Evolutionary conservation across 2,113 vertebrate genomes (phyloP).

Genomic region (Prunella himalayana): DNA sequence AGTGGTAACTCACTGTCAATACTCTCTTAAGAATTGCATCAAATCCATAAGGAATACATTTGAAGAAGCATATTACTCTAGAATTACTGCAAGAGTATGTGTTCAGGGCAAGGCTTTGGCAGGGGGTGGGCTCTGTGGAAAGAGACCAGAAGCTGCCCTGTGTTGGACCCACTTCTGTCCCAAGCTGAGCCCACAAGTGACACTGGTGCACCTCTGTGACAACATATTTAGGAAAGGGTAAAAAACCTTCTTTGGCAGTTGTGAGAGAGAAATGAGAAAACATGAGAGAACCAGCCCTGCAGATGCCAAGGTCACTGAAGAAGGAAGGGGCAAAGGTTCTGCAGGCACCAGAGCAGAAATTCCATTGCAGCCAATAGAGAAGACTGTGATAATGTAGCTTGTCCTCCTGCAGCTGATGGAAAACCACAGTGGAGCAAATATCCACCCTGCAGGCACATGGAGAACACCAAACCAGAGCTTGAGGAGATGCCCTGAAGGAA

Average conservation of each 20-base stretch:
- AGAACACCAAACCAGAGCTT: neutral
- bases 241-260: neutral
- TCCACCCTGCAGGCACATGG: neutral
- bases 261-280: neutral
- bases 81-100: neutral
- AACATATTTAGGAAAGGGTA: neutral
- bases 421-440: neutral
- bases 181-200: neutral
- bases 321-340: neutral
- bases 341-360: neutral
- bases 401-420: neutral
- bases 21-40: neutral
- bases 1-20: neutral
- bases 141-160: neutral
- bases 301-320: neutral
- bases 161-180: neutral
- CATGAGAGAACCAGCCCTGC: neutral
- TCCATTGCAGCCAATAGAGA: neutral
- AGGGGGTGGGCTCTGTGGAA: neutral
- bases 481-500: neutral
- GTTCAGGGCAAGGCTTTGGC: neutral
- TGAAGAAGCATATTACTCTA: neutral
- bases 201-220: neutral
- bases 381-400: neutral
- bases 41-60: neutral